Base-by-base conservation (phyloP, 1,140 invertebrate species). In the Heliconius hewitsoni region DNA sequence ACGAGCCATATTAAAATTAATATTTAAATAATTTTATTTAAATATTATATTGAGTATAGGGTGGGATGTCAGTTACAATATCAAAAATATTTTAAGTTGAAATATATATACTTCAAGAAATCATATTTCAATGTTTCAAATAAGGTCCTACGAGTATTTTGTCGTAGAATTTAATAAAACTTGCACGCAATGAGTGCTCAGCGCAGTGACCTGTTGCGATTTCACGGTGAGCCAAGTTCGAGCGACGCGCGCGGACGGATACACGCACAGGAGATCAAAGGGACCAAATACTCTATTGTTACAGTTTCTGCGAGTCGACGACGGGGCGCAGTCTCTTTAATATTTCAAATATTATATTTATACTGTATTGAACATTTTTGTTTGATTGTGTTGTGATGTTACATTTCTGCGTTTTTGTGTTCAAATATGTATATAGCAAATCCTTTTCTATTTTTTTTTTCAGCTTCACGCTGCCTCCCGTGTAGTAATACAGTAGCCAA, bases 181-280 rank as follows among this genome's bases (percentile, higher is more conserved):
- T 77, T 60, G 55, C 76, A 72, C 76, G 76, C 86, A 89, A 85
- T 85, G 86, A 85, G 82, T 82, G 86, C 87, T 84, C 74, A 74
- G 81, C 86, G 86, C 87, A 87, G 81, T 90, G 88, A 88, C 88
- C 88, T 88, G 88, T 88, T 75, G 74, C 87, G 84, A 90, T 90
- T 90, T 90, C 79, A 81, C 74, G 79, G 42, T 74, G 79, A 70
- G 72, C 57, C 79, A 80, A 76, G 78, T 80, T 76, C 71, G 78
- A 80, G 66, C 78, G 74, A 66, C 46, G 70, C 74, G 73, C 70
- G 73, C 78, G 30, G 30, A 34, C 30, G 30, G 30, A 34, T 2
- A 34, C 30, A 34, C 30, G 30, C 30, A 34, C 30, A 34, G 30
- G 39, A 76, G 60, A 80, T 80, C 78, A 80, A 80, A 80, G 78